Base-by-base conservation (phyloP, 2,797 vertebrate genomes). In the Cheirogaleus major region DNA sequence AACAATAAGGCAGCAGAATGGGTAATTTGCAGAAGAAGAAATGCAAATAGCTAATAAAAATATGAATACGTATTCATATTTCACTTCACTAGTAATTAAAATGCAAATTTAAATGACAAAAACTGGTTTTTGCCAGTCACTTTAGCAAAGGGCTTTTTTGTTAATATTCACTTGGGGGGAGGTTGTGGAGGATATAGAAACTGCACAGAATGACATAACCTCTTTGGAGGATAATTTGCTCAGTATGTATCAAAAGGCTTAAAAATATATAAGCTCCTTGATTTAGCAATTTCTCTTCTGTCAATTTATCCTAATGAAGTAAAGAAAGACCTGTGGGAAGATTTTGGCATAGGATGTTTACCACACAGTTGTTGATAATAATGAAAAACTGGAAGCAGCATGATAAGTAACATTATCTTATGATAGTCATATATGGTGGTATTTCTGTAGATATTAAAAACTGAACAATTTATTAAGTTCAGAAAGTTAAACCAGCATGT, bases 321-420 rank as follows among this genome's bases (percentile, higher is more conserved):
- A 79, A 78, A 78, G 87, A 32, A 91, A 52, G 35, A 91, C 23
- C 52, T 80, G 12, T 85, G n/a, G 43, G 73, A 80, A 80, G 38
- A 80, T 79, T 91, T 63, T 79, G 76, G 73, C 23, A 95, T 70
- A 93, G n/a, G 50, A n/a, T 82, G 35, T 88, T 81, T 43, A 85
- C 32, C 50, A 45, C 5, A 8, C n/a, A 57, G 17, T 75, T 45
- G 17, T 65, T 55, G 32, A 73, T 89, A 52, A 81, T 50, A 73
- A 35, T 65, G 55, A 73, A 80, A 72, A 65, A 23, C 65, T 89
- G 30, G 55, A 75, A 55, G 45, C 55, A 65, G 45, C 72, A 45
- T 75, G 55, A 63, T 81, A 80, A 88, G 35, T 57, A 70, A 45
- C 13, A 38, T 7, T 65, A 67, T 50, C 72, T 70, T 93, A 32